Evolutionary conservation across 2,113 vertebrate species (phyloP), one percentile per base, ranked within the genome.

Genomic region (Corythornis vintsioides): DNA sequence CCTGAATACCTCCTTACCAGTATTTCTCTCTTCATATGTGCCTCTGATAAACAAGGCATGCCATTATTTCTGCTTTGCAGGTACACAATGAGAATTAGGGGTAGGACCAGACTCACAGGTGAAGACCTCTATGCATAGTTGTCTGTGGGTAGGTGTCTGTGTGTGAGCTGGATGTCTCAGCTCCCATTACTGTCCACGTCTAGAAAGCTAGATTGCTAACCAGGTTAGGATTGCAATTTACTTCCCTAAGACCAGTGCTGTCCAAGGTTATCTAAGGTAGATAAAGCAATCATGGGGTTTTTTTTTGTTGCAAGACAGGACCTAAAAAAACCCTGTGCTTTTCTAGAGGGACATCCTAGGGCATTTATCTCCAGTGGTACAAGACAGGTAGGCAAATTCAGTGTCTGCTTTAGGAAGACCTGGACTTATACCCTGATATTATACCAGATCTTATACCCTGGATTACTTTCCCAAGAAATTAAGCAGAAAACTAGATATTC

Each of bases 331-430:
- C 4, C 26, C 29, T 22, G 6, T 20, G 9, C 3, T 80, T 40
- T 73, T 56, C 43, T 45, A 11, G 80, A 53, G n/a, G 42, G 24
- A 33, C 56, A 53, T 78, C 16, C 28, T 43, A 74, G 21, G 13
- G 6, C 16, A 17, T 89, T 86, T 24, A 17, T 35, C 35, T 81
- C 29, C 56, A 33, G 40, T 14, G 45, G 25, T 33, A 48, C 35
- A 33, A 52, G 60, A 33, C 33, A 35, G 0, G 0, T 7, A 33
- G 52, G 15, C 3, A 66, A 40, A 5, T n/a, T 74, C 35, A 12
- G 10, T 29, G 20, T 25, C 59, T 73, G 6, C 47, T 60, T 70
- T 65, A 66, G n/a, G 17, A 24, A 28, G 5, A 22, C 12, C 35
- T 70, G 65, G 15, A 43, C 38, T 38, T 38, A 38, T 38, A 38